These are phyloP conservation scores for Xyrichtys novacula DNA, from an alignment of 2,797 vertebrate species.

Conservation along the genomic window DNA sequence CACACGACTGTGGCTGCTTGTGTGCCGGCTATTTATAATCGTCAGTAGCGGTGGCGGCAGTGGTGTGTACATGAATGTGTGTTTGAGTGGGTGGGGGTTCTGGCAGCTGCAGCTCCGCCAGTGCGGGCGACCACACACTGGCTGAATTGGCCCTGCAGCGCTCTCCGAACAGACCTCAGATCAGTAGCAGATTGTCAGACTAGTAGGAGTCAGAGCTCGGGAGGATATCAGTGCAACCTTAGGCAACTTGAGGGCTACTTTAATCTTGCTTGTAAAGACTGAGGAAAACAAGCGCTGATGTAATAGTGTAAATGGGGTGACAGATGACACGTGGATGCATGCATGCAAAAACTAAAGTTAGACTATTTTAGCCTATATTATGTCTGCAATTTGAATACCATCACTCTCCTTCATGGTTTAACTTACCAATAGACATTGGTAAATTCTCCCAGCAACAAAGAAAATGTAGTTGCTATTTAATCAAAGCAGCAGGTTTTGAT, in stretches of 20 bases:
- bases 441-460: not conserved
- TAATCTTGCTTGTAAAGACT: slow-evolving; percentile 6
- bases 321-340: not conserved
- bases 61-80: slow-evolving; percentile 57
- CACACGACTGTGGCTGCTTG: slow-evolving; percentile 58
- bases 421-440: not conserved
- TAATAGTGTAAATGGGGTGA: not conserved
- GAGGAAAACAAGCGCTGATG: not conserved
- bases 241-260: slow-evolving; percentile 11
- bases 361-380: not conserved
- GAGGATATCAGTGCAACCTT: slow-evolving; percentile 33
- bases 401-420: not conserved
- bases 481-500: not conserved
- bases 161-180: slow-evolving; percentile 44
- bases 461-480: too few species aligned
- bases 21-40: slow-evolving; percentile 83
- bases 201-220: slow-evolving; percentile 45
- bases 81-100: slow-evolving; percentile 58
- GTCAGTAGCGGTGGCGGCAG: slow-evolving; percentile 59
- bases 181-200: slow-evolving; percentile 51
- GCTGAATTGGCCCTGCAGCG: slow-evolving; percentile 38
- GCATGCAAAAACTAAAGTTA: not conserved
- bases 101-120: slow-evolving; percentile 77
- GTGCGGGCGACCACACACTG: slow-evolving; percentile 57
- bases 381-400: not conserved